Conservation (phyloP, 2,113 vertebrate species). For the Bambusicola thoracicus region DNA sequence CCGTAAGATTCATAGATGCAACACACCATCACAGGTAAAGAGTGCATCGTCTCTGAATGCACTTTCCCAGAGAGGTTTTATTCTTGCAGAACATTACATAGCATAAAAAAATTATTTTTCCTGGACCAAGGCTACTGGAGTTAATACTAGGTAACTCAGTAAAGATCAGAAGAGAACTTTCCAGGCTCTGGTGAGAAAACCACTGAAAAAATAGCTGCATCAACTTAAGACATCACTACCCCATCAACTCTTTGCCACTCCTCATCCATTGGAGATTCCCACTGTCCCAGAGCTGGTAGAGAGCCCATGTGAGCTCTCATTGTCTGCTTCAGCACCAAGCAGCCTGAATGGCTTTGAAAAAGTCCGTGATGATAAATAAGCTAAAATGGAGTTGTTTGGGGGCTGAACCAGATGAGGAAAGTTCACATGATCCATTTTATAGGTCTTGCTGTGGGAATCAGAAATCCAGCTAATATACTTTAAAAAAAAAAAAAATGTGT, state of each 20-base stretch:
- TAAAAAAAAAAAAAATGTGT: not conserved
- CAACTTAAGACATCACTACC: not conserved
- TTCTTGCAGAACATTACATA: not conserved
- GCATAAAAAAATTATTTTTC: not conserved
- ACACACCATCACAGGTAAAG: not conserved
- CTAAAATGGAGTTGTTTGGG: not conserved
- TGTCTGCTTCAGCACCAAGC: not conserved
- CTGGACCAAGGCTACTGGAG: not conserved
- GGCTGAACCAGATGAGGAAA: slow-evolving; percentile 1
- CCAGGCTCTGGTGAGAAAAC: not conserved
- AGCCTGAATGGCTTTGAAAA: not conserved
- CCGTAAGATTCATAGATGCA: not conserved
- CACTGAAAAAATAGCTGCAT: not conserved
- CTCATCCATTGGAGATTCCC: not conserved
- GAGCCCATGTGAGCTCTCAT: not conserved
- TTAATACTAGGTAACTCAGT: not conserved
- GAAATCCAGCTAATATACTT: not conserved
- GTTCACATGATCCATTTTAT: not conserved
- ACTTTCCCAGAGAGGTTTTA: not conserved
- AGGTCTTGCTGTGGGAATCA: not conserved
- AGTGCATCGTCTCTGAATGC: fast-evolving
- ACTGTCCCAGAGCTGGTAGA: not conserved
- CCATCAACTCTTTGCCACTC: not conserved
- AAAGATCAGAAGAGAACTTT: not conserved
- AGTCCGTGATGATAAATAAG: not conserved